These are phyloP conservation scores for Whitmania pigra DNA, from an alignment of 1,140 invertebrate species.

Conservation along the genomic window DNA sequence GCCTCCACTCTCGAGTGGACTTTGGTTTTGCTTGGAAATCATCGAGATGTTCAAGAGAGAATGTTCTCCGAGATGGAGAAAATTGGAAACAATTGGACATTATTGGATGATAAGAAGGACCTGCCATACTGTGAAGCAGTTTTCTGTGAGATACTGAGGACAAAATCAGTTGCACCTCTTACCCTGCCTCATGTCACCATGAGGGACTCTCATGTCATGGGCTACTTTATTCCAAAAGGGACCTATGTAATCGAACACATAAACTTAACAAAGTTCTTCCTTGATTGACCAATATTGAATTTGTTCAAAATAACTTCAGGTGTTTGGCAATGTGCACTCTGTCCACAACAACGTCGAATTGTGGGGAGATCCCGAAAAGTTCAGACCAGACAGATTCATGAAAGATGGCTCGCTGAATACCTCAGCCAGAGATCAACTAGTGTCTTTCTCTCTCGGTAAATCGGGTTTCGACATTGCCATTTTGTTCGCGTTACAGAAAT, in stretches of 20 bases:
- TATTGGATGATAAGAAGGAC: background rate
- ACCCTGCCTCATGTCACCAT: background rate
- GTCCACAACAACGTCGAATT: background rate
- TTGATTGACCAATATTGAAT: background rate
- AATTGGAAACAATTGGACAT: background rate
- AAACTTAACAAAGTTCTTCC: background rate
- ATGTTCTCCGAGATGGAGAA: slow-evolving; percentile 35
- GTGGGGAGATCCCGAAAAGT: slow-evolving; percentile 6
- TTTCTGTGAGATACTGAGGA: slow-evolving; percentile 5
- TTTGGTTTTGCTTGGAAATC: slow-evolving; percentile 32
- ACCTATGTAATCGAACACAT: background rate
- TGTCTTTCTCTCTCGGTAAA: background rate
- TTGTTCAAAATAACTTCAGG: background rate
- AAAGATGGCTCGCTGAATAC: background rate
- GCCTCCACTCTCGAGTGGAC: slow-evolving; percentile 37
- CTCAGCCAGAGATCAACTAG: background rate
- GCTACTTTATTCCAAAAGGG: background rate
- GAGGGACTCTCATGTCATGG: slow-evolving; percentile 7
- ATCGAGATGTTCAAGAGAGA: slow-evolving; percentile 39
- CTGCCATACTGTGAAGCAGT: background rate
- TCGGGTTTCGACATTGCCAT: background rate
- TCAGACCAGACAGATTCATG: slow-evolving; percentile 1
- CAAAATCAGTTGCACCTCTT: background rate
- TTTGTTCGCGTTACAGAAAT: background rate
- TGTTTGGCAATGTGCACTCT: background rate